Conservation (phyloP, 2,113 vertebrate genomes). For the Nyctibius bracteatus region DNA sequence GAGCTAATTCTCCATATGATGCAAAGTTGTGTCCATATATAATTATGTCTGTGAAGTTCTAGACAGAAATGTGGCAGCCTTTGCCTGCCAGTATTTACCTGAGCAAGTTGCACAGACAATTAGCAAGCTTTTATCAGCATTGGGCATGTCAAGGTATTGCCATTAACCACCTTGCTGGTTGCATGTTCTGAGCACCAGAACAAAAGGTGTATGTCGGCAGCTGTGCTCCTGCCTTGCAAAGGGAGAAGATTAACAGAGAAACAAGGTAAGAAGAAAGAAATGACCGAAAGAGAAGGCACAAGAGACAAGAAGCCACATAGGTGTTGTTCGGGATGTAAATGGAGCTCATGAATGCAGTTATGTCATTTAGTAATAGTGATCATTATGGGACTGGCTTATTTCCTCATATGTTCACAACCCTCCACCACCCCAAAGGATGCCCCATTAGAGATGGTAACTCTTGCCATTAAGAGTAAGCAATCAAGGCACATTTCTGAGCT, state of each 20-base stretch:
- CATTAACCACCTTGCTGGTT: not conserved
- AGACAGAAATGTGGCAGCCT: not conserved
- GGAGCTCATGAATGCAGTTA: not conserved
- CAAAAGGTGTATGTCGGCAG: not conserved
- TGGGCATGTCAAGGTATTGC: not conserved
- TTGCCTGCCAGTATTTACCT: not conserved
- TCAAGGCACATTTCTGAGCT: not conserved
- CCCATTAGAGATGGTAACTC: not conserved
- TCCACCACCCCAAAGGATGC: not conserved
- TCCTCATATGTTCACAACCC: not conserved
- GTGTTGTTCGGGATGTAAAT: not conserved
- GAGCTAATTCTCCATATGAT: not conserved
- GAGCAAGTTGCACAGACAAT: not conserved
- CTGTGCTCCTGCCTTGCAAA: not conserved
- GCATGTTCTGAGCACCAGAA: not conserved
- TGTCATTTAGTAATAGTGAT: not conserved
- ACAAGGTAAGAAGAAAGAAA: not conserved
- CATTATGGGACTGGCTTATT: not conserved
- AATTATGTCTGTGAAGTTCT: not conserved
- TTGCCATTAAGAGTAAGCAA: not conserved
- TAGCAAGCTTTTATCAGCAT: not conserved
- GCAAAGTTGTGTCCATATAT: not conserved
- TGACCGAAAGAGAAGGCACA: not conserved
- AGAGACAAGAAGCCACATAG: not conserved
- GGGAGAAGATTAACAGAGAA: not conserved